These are phyloP conservation scores for Drosophila rubida DNA, from an alignment of 2,888 invertebrate genomes.

Conservation along the genomic window DNA sequence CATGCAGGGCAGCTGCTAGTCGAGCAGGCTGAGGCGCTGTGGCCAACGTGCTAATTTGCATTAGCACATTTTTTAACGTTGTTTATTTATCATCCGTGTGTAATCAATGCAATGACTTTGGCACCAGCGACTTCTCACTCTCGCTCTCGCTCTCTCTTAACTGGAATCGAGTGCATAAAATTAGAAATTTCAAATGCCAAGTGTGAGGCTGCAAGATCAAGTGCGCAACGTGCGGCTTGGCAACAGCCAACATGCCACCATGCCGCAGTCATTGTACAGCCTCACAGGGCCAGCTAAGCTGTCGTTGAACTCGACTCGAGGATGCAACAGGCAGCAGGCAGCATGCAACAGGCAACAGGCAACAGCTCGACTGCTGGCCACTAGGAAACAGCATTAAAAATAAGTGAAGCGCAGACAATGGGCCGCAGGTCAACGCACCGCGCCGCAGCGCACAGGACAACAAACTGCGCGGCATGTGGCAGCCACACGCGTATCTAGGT, in stretches of 20 bases:
- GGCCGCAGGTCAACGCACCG: conserved; percentile 58
- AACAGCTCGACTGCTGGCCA: conserved; percentile 24
- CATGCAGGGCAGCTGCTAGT: not conserved
- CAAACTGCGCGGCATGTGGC: conserved; percentile 29
- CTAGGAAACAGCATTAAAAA: conserved; percentile 39
- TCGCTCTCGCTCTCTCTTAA: not conserved
- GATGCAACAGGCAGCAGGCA: conserved; percentile 29
- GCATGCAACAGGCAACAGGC: conserved; percentile 53
- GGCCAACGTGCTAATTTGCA: conserved; percentile 71
- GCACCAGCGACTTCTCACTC: not conserved
- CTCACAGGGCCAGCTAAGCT: conserved; percentile 15
- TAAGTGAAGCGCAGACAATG: conserved; percentile 32
- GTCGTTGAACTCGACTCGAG: too few species aligned
- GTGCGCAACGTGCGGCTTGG: conserved; percentile 22
- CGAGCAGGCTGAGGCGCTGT: conserved; percentile 6
- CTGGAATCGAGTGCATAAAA: not conserved
- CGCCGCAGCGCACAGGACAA: conserved; percentile 41
- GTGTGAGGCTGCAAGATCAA: conserved; percentile 50
- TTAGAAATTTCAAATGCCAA: conserved; percentile 50
- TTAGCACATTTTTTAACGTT: conserved; percentile 16
- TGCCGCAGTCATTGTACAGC: conserved; percentile 6
- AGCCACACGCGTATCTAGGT: conserved; percentile 17
- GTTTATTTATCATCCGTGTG: not conserved
- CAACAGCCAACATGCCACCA: too few species aligned
- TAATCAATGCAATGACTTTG: not conserved